Evolutionary conservation across 2,888 invertebrate species (phyloP), one percentile per base, ranked within the genome.

Genomic region (Papilio gigon): DNA sequence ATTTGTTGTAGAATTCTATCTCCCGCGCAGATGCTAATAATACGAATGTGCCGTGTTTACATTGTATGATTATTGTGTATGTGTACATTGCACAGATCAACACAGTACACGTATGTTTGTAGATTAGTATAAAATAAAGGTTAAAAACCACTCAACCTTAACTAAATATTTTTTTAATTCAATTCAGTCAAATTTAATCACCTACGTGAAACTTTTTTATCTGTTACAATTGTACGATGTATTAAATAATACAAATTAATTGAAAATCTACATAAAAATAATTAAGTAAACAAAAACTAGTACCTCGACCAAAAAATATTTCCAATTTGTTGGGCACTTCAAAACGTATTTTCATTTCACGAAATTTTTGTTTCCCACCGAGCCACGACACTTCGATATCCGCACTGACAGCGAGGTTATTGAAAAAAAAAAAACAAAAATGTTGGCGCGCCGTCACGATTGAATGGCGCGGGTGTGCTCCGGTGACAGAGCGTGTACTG

Each of bases 281-380:
- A 27, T 30, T 30, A 30, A 53, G 17, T 1, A 4, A 53, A 53
- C 4, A n/a, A 40, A 80, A 80, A 78, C 79, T 79, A 82, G 74
- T 78, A 85, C 88, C 89, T 87, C 86, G 84, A 78, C 89, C 89
- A 74, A 92, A 90, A 76, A 84, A 82, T 77, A 92, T 91, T 87
- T 92, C 92, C 90, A 92, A 89, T 79, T 88, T 91, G 78, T 92
- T 92, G 70, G 92, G 92, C 84, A 90, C 92, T 82, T 92, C 91
- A 77, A 89, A 92, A 69, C 90, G 84, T 83, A 92, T 92, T 85
- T 82, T 87, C 92, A 92, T 90, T 84, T 85, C 89, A 88, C 86
- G 83, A 65, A 77, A 58, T 40, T 56, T n/a, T 25, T 12, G 8
- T 17, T 40, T 56, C 44, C 65, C 44, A 44, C 44, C 67, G 65